Conservation (phyloP, 1,140 invertebrate species). For the Euura lappo region DNA sequence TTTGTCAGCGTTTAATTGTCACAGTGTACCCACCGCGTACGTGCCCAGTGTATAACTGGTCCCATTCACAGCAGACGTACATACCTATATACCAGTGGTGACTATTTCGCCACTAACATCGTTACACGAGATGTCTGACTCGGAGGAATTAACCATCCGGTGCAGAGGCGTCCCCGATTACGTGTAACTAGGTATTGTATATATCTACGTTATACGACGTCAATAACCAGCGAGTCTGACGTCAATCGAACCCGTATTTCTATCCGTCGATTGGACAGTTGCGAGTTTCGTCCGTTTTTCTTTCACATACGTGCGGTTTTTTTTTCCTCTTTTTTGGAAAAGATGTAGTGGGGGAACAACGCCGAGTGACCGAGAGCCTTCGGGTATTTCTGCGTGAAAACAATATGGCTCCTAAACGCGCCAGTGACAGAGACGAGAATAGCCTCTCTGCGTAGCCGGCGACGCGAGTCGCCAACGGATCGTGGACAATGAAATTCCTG, state of each 20-base stretch:
- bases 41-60: too few relatives aligned
- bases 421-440: not conserved
- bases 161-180: not conserved
- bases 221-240: not conserved
- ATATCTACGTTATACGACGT: not conserved
- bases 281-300: too few relatives aligned
- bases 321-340: too few relatives aligned
- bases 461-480: not conserved
- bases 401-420: not conserved
- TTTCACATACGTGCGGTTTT: too few relatives aligned
- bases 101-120: too few relatives aligned
- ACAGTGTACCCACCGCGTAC: too few relatives aligned
- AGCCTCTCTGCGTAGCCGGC: not conserved
- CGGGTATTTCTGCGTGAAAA: conserved; percentile 2
- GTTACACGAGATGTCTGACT: not conserved
- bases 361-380: not conserved
- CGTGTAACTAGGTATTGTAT: not conserved
- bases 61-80: too few relatives aligned
- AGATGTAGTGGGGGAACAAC: too few relatives aligned
- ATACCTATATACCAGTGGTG: too few relatives aligned
- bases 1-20: too few relatives aligned
- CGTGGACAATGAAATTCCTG: not conserved
- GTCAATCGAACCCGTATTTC: conserved; percentile 1
- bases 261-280: too few relatives aligned
- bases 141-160: not conserved